Evolutionary conservation across 2,888 invertebrate genomes (phyloP), one percentile per base, ranked within the genome.

Genomic region (Drosophila greeni): DNA sequence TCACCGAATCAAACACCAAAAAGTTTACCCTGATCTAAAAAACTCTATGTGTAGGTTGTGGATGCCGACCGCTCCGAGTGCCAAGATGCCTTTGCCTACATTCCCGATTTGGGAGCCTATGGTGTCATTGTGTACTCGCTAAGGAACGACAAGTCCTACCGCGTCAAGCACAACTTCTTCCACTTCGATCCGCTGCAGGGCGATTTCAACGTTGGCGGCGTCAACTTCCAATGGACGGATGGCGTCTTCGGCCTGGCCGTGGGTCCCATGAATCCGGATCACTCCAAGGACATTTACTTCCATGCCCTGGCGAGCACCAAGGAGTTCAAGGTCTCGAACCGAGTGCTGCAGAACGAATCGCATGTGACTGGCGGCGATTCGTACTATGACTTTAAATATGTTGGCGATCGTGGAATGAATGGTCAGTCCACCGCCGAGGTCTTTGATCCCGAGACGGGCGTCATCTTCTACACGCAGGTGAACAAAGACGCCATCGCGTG

Each of bases 211-310:
- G 92, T 95, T 14, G 93, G 92, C 42, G 95, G 95, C 6, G 91
- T 94, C 23, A 92, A 93, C 85, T 95, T 95, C 91, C 95, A 95
- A 86, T 95, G 95, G 95, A 94, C 94, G 0, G 95, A 95, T 86
- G 95, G 95, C 2, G 91, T 95, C 0, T 95, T 95, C 76, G 94
- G 93, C 16, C 85, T 95, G 70, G 94, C 95, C 2, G 88, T 95
- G 18, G 93, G 92, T 0, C 91, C 91, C 33, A 90, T 90, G 64
- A 90, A 91, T 67, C 88, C 89, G 7, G 91, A 92, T 75, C 91
- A 91, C 29, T 80, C 90, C 72, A 92, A 93, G 70, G 93, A 92
- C 23, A 90, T 95, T 75, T 95, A 94, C 88, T 95, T 95, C 92
- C 95, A 95, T 87, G 91, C 95, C 1, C 90, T 95, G 88, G 93